Evolutionary conservation across 1,140 invertebrate genomes (phyloP).

Genomic region (Pectinophora gossypiella): DNA sequence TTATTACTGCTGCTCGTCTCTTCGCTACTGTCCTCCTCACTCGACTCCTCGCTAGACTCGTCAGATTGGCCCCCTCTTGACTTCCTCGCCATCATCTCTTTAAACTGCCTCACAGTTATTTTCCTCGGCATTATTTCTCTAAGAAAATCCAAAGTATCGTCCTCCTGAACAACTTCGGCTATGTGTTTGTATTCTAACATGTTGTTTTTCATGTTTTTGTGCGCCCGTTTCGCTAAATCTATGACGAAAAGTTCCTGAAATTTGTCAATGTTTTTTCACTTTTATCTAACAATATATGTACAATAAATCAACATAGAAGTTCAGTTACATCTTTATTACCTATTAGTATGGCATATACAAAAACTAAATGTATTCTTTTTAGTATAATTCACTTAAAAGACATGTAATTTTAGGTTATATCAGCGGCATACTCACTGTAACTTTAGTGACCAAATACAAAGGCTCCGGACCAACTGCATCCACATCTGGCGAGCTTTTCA

Average conservation of each 20-base stretch:
- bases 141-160: conserved; percentile 80
- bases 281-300: too few relatives aligned
- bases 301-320: too few relatives aligned
- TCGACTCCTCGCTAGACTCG: conserved; percentile 50
- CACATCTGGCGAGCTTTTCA: conserved; percentile 91
- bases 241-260: conserved; percentile 79
- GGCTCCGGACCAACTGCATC: conserved; percentile 86
- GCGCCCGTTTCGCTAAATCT: conserved; percentile 78
- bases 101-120: conserved; percentile 81
- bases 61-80: conserved; percentile 47
- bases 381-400: too few relatives aligned
- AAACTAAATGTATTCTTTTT: too few relatives aligned
- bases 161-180: conserved; percentile 80
- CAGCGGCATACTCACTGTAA: conserved; percentile 78
- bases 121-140: conserved; percentile 83
- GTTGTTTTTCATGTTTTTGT: conserved; percentile 58
- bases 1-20: conserved; percentile 43
- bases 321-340: too few relatives aligned
- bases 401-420: background rate
- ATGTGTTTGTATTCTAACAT: conserved; percentile 82
- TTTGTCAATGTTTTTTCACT: too few relatives aligned
- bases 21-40: conserved; percentile 50
- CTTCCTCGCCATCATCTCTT: conserved; percentile 80
- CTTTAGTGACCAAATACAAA: conserved; percentile 82
- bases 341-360: too few relatives aligned